A percentile compares a stretch with the other conserved stretches of the same genome.
phyloP scores from a whole-genome alignment of 1,140 invertebrate species.

The Agrilus planipennis region DNA sequence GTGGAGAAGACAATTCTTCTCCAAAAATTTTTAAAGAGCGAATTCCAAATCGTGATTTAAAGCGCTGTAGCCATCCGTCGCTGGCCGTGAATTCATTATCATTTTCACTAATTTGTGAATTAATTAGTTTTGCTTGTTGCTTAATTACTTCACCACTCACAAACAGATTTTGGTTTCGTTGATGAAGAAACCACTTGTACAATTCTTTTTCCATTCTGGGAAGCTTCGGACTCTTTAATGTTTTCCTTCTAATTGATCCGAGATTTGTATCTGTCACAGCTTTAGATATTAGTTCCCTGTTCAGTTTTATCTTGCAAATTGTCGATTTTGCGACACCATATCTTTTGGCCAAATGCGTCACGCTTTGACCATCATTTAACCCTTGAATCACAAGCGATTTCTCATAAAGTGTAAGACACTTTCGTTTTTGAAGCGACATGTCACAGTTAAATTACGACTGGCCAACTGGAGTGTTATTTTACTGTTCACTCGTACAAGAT shows the following conservation, averaged over 20 bases:
- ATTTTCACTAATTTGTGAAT: not conserved
- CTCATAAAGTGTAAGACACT: not conserved
- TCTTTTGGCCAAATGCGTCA: not conserved
- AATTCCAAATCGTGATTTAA: constrained; percentile 4
- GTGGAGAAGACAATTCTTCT: constrained; percentile 1
- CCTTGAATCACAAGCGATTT: not conserved
- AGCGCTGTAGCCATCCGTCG: constrained; percentile 3
- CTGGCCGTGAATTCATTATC: constrained; percentile 2
- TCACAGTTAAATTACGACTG: too few species aligned
- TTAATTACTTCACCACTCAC: constrained; percentile 5
- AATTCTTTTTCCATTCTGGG: constrained; percentile 5
- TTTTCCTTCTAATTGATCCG: too few species aligned
- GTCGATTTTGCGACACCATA: not conserved
- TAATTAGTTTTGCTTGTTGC: constrained; percentile 5
- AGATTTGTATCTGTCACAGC: not conserved
- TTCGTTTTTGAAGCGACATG: too few species aligned
- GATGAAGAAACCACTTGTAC: constrained; percentile 7
- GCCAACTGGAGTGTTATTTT: too few species aligned
- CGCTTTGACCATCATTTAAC: not conserved
- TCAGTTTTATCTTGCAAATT: not conserved
- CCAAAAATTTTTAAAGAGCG: constrained; percentile 6
- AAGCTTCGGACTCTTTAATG: not conserved
- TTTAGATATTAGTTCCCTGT: not conserved
- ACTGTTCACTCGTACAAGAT: too few species aligned
- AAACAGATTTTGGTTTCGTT: not conserved